Evolutionary conservation across 2,888 invertebrate genomes (phyloP), one percentile per base, ranked within the genome.

Genomic region (Amblyjoppa proteus): DNA sequence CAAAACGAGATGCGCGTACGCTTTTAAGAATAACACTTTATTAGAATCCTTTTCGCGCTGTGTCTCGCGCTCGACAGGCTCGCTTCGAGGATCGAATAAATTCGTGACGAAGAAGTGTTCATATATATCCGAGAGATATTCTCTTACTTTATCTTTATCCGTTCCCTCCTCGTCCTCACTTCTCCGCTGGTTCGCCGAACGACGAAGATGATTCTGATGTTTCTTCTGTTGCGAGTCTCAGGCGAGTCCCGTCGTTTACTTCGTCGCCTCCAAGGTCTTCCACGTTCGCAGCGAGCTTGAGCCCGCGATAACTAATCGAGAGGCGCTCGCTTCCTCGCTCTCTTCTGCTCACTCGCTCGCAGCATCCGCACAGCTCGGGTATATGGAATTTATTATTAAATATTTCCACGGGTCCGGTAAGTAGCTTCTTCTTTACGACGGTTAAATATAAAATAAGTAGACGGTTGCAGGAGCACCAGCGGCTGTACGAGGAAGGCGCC

Each of bases 401-500:
- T 92, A 92, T 92, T 89, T 88, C 90, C 90, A 88, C 89, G 90
- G 91, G 90, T 90, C 91, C 90, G 89, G 92, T 92, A 92, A 93
- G 92, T 93, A 93, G 92, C 90, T 92, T 87, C 90, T 93, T 93
- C 93, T 94, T 94, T 94, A 94, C 89, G 93, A 91, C 90, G 93
- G 92, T 93, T 93, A 93, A 94, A 94, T 94, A 93, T 93, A 93
- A 94, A 94, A 93, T 94, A 94, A 94, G 93, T 93, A 93, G 93
- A 93, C 92, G 91, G 87, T 88, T 79, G 88, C 87, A 87, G 88
- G 88, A 85, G 83, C 86, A 81, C 88, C 79, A 79, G 70, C 9
- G 53, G 64, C 45, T 66, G 84, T 64, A 34, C 38, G 64, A 78
- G 81, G 87, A 86, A 82, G 87, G 83, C 85, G 82, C 82, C 81